phyloP scores from a whole-genome alignment of 1,140 invertebrate genomes.

The Trachymyrmex cornetzi region DNA sequence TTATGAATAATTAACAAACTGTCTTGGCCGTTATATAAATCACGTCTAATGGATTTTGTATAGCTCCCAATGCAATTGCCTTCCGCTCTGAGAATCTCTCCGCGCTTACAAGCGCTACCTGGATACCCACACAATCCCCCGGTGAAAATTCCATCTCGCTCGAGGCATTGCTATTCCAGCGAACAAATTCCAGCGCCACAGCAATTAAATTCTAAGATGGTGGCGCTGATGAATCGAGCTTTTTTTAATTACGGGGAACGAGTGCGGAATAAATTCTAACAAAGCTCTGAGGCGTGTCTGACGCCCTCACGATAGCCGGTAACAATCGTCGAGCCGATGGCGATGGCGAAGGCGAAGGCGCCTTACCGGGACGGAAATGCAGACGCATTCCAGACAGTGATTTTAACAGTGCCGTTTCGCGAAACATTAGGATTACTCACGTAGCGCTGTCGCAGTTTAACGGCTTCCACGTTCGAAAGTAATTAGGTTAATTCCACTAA shows the following conservation, averaged over 20 bases:
- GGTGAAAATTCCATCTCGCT: constrained; percentile 71
- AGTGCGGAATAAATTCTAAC: constrained; percentile 74
- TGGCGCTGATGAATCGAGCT: constrained; percentile 73
- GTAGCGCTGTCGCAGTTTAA: constrained; percentile 68
- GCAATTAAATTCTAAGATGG: constrained; percentile 75
- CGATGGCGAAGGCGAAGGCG: background rate
- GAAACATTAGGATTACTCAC: constrained; percentile 74
- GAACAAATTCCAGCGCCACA: constrained; percentile 72
- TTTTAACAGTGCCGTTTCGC: constrained; percentile 74
- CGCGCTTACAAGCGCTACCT: constrained; percentile 61
- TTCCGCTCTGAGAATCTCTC: constrained; percentile 51
- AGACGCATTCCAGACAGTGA: constrained; percentile 76
- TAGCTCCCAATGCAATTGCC: constrained; percentile 61
- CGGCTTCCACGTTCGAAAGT: constrained; percentile 72
- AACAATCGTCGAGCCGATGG: constrained; percentile 45
- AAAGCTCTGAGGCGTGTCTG: constrained; percentile 34
- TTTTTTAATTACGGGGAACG: constrained; percentile 73
- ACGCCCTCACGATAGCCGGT: background rate
- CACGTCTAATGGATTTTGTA: constrained; percentile 65
- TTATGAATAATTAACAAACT: constrained; percentile 66
- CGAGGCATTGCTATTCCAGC: constrained; percentile 70
- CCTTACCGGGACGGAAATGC: constrained; percentile 61
- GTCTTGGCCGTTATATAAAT: constrained; percentile 60
- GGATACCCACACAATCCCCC: constrained; percentile 57
- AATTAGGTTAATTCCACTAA: constrained; percentile 75